Conservation (phyloP, 2,797 vertebrate genomes). For the Coccyzus lansbergi region DNA sequence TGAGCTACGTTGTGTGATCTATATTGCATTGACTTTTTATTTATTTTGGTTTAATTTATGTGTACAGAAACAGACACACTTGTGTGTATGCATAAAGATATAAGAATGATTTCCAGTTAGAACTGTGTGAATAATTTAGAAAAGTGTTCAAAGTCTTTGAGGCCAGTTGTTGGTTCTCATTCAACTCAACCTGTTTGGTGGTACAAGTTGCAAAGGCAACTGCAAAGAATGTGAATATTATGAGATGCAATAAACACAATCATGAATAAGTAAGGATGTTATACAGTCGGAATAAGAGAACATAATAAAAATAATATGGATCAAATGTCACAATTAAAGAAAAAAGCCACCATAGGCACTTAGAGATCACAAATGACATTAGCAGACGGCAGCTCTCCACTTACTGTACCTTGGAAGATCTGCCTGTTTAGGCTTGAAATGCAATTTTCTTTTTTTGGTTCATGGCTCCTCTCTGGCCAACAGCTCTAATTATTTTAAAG, state of each 20-base stretch:
- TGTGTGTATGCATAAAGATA: constrained; percentile 2
- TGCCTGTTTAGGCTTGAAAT: neutral
- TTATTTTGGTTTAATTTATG: constrained; percentile 45
- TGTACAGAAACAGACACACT: neutral
- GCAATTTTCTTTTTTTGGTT: neutral
- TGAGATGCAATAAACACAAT: neutral
- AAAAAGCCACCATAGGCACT: neutral
- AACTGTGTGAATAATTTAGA: constrained; percentile 16
- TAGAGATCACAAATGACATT: neutral
- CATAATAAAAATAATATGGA: neutral
- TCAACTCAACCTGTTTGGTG: neutral
- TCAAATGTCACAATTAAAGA: neutral
- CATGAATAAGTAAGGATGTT: neutral
- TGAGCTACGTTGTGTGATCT: neutral
- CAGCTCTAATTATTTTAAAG: neutral
- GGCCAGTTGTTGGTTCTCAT: neutral
- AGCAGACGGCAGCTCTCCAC: neutral
- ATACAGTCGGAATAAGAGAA: neutral
- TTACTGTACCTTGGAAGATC: neutral
- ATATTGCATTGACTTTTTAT: constrained; percentile 25
- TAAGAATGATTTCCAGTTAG: constrained; percentile 44
- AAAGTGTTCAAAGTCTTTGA: neutral
- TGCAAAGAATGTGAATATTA: neutral
- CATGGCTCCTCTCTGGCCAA: neutral
- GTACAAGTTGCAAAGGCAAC: neutral